A percentile compares a stretch with the other conserved stretches of the same genome.
Evolutionary conservation across 2,113 vertebrate species (phyloP).

Genomic region (Mixornis gularis): DNA sequence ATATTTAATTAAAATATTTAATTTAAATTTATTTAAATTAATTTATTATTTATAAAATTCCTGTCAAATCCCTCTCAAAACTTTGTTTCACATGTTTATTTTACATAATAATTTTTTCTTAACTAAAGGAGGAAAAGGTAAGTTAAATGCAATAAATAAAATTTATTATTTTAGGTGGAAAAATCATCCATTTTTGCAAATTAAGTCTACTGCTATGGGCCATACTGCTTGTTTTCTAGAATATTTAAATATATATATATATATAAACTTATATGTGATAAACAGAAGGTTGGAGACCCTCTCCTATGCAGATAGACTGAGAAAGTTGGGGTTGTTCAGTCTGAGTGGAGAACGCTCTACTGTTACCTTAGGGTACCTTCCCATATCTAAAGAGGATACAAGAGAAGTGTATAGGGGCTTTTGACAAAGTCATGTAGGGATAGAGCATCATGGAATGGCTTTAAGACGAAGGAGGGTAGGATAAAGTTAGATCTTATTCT

Average conservation of each 20-base stretch:
- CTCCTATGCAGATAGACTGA: neutral
- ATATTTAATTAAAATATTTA: too few species aligned
- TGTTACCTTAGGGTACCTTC: too few species aligned
- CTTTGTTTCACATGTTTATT: neutral
- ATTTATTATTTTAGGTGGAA: neutral
- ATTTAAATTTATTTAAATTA: neutral
- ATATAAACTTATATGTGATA: neutral
- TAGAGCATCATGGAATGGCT: neutral
- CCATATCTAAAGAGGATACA: rapidly evolving
- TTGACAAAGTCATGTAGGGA: too few species aligned
- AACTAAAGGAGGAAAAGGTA: rapidly evolving
- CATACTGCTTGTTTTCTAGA: neutral
- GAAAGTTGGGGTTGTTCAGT: neutral
- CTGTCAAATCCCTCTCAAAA: neutral
- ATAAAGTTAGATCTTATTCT: too few species aligned
- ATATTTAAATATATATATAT: too few species aligned
- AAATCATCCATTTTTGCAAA: neutral
- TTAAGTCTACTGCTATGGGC: neutral
- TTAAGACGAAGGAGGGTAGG: neutral
- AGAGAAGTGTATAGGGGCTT: neutral
- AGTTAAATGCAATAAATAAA: neutral
- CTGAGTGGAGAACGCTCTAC: neutral
- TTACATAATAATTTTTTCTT: neutral
- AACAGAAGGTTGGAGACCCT: neutral
- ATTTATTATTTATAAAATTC: neutral